Evolutionary conservation across 2,888 invertebrate species (phyloP).

Genomic region (Eristalis pertinax): DNA sequence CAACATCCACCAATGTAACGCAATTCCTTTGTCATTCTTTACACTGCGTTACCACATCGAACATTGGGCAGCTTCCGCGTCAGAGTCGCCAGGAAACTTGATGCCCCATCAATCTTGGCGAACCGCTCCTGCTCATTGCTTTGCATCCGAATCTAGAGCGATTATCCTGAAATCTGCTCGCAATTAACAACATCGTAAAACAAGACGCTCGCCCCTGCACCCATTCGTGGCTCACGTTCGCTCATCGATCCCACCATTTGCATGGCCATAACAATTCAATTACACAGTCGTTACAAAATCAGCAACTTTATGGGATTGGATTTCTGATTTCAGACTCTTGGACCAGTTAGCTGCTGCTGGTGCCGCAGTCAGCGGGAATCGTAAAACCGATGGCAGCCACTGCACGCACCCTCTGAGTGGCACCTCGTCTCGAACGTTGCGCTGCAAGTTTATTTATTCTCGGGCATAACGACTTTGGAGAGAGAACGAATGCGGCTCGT

Average conservation of each 20-base stretch:
- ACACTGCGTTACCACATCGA: neutral
- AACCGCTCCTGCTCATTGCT: neutral
- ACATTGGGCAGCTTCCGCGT: neutral
- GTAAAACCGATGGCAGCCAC: conserved; percentile 44
- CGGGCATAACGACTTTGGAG: neutral
- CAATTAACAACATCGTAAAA: conserved; percentile 37
- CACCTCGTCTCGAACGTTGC: conserved; percentile 4
- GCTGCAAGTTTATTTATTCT: neutral
- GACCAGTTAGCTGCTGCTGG: conserved; percentile 51
- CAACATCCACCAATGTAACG: too few relatives aligned
- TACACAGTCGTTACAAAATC: conserved; percentile 52
- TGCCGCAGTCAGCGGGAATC: conserved; percentile 31
- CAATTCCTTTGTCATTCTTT: too few relatives aligned
- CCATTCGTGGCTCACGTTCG: neutral
- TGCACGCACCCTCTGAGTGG: conserved; percentile 45
- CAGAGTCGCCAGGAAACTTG: neutral
- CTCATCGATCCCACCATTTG: conserved; percentile 34
- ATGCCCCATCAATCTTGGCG: neutral
- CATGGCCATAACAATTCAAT: conserved; percentile 47
- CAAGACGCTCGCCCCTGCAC: neutral
- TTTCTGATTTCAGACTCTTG: conserved; percentile 30
- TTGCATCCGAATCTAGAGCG: conserved; percentile 1
- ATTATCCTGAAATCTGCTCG: conserved; percentile 26
- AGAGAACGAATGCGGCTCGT: neutral
- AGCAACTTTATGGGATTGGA: conserved; percentile 55